Evolutionary conservation across 2,888 invertebrate genomes (phyloP).

Genomic region (Drosophila seclusa): DNA sequence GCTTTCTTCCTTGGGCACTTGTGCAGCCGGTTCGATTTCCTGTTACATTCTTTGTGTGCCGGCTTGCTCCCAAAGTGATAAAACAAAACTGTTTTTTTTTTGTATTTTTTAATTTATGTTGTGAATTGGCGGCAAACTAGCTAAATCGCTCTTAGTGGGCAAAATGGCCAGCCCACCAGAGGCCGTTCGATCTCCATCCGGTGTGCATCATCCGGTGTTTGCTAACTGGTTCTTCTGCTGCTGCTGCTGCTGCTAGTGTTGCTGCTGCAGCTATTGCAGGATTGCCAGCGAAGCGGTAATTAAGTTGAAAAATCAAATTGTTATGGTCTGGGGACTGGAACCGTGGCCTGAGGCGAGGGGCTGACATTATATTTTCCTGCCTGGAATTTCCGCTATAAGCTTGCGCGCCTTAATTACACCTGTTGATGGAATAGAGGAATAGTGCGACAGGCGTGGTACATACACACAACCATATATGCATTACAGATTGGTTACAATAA

Average conservation of each 20-base stretch:
- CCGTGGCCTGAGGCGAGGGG: neutral
- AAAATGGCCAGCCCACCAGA: constrained; percentile 43
- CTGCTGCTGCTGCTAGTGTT: constrained; percentile 1
- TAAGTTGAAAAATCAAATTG: constrained; percentile 75
- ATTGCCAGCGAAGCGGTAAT: constrained; percentile 63
- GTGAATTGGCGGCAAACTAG: constrained; percentile 54
- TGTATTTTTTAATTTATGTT: constrained; percentile 48
- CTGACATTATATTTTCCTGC: constrained; percentile 71
- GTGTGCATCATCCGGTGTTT: constrained; percentile 67
- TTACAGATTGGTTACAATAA: constrained; percentile 50
- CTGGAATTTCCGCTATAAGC: constrained; percentile 75
- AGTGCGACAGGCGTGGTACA: constrained; percentile 58
- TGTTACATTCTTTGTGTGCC: constrained; percentile 55
- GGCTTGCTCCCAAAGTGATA: constrained; percentile 60
- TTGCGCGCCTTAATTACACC: constrained; percentile 68
- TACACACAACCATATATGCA: constrained; percentile 14
- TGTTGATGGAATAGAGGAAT: constrained; percentile 67
- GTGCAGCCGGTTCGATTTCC: constrained; percentile 83
- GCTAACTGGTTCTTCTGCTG: constrained; percentile 62
- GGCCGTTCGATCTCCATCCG: constrained; percentile 47
- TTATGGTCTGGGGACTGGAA: constrained; percentile 52
- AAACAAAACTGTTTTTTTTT: constrained; percentile 57
- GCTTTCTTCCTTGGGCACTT: constrained; percentile 44
- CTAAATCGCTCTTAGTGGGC: constrained; percentile 13
- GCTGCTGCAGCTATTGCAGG: constrained; percentile 47